Base-by-base conservation (phyloP, 1,140 invertebrate genomes). In the Drosophila kohkoa region DNA sequence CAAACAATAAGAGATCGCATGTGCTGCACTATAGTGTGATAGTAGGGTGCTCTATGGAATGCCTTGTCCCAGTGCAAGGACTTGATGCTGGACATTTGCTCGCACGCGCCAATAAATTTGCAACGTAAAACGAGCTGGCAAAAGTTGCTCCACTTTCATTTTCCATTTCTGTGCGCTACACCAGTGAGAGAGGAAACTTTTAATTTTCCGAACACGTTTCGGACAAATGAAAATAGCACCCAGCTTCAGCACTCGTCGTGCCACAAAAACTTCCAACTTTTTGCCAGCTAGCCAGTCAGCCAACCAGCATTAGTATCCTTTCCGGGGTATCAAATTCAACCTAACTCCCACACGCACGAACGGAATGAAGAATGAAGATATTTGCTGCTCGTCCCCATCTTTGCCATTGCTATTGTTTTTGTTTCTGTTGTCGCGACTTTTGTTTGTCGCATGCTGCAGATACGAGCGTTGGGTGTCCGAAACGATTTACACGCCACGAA, bases 161-260 rank as follows among this genome's bases (percentile, higher is more conserved):
- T 80, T 88, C 78, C 55, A 59, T 10, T 55, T 8, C 55, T 20
- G 32, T 43, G 35, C 63, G 4, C 8, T 41, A 6, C 15, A 60
- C 35, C 20, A 20, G 49, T 48, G 58, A 55, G 10, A 8, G 20
- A 48, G 30, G 49, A 54, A 80, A 87, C 77, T 83, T 87, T 87
- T 88, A 88, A 87, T 88, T 87, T 87, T 87, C 83, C 77, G 68
- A 87, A 83, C 83, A 87, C 83, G 83, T 87, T 78, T 80, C 75
- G 77, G 51, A 74, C 77, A 87, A 87, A 87, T 87, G 82, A 87
- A 87, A 87, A 87, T 75, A 87, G 71, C 70, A 88, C 15, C 13
- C 48, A 52, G 32, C 32, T 15, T 8, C 49, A 38, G 35, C 20
- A 28, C 46, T 52, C 35, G 20, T 28, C n/a, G 35, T 49, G 57